Evolutionary conservation across 2,113 vertebrate species (phyloP).

Genomic region (Atractosteus spatula): DNA sequence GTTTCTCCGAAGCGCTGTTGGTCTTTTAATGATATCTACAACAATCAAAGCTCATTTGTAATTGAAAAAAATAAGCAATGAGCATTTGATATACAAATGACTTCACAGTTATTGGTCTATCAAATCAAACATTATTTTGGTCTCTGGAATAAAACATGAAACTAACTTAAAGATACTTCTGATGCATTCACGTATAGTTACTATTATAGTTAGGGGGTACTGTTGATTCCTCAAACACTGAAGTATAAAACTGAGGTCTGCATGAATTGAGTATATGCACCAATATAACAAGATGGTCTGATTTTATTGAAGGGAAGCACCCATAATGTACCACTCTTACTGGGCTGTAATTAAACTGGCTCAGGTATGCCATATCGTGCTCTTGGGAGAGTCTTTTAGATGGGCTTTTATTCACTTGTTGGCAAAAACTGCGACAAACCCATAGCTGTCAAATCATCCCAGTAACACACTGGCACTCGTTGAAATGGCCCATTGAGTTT

Average conservation of each 20-base stretch:
- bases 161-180: too few species aligned
- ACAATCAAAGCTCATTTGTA: too few species aligned
- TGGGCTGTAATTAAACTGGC: not conserved
- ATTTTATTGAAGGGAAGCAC: not conserved
- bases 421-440: not conserved
- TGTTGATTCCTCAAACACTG: not conserved
- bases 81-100: not conserved
- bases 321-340: not conserved
- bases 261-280: not conserved
- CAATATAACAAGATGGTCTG: not conserved
- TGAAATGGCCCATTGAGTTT: conserved; percentile 18
- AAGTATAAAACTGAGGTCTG: not conserved
- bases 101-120: conserved; percentile 1
- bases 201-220: too few species aligned
- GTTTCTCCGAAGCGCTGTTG: too few species aligned
- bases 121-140: not conserved
- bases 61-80: too few species aligned
- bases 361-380: not conserved
- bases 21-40: too few species aligned
- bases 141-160: too few species aligned
- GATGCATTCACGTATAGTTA: too few species aligned
- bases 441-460: not conserved
- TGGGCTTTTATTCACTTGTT: too few species aligned
- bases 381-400: not conserved
- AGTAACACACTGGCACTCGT: not conserved